Conservation (phyloP, 2,113 vertebrate genomes). For the Oreochromis aureus region DNA sequence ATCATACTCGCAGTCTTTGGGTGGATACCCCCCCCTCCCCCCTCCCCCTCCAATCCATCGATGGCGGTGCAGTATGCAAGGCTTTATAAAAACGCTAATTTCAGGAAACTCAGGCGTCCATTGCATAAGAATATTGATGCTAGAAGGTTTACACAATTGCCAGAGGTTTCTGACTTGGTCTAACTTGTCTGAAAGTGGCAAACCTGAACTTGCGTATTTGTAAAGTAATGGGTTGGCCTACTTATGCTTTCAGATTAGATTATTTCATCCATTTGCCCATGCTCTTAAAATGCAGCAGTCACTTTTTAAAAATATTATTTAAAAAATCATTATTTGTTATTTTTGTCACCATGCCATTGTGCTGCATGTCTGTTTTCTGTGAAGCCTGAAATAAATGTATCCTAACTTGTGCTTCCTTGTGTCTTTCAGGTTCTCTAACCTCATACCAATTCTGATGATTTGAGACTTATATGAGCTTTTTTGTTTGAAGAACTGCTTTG, state of each 20-base stretch:
- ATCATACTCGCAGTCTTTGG: background rate
- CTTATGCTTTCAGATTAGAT: background rate
- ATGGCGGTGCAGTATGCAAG: background rate
- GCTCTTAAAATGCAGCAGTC: background rate
- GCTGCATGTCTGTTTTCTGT: background rate
- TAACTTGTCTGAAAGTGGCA: background rate
- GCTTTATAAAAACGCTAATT: background rate
- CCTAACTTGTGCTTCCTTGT: background rate
- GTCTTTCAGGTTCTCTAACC: slow-evolving; percentile 21
- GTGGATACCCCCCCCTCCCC: background rate
- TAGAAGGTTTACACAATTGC: background rate
- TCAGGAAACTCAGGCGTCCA: background rate
- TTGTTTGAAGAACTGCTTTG: background rate
- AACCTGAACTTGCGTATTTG: background rate
- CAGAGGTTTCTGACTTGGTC: background rate
- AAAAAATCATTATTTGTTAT: background rate
- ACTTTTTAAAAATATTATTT: background rate
- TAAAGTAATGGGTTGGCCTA: background rate
- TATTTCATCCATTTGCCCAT: background rate
- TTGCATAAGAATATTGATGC: background rate
- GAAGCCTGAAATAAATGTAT: background rate
- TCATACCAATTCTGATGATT: background rate
- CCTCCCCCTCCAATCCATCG: background rate
- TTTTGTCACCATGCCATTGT: background rate
- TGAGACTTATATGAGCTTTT: background rate